These are phyloP conservation scores for Caenorhabditis zanzibari DNA, from an alignment of 2,888 invertebrate genomes.

Conservation along the genomic window DNA sequence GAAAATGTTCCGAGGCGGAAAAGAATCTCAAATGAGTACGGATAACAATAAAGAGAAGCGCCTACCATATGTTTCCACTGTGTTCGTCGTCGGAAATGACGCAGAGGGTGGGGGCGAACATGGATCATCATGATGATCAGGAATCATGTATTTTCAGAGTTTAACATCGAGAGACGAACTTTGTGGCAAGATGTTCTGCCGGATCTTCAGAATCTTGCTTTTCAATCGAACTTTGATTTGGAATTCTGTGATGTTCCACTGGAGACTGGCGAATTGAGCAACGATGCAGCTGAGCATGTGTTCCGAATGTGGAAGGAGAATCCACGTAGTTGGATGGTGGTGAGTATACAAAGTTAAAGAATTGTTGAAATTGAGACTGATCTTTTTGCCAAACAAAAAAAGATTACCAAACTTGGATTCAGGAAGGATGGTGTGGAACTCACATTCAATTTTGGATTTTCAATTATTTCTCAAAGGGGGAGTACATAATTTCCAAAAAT, in stretches of 20 bases:
- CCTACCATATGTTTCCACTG: conserved; percentile 43
- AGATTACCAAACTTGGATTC: too few species aligned
- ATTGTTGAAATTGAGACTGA: too few species aligned
- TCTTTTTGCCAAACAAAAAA: too few species aligned
- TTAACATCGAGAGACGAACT: conserved; percentile 76
- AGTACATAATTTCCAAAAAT: too few species aligned
- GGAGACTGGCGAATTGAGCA: conserved; percentile 67
- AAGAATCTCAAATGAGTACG: conserved; percentile 45
- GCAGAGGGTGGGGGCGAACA: conserved; percentile 42
- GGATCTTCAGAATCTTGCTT: conserved; percentile 83
- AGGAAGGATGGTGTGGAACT: too few species aligned
- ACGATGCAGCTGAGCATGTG: conserved; percentile 56
- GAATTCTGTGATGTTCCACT: conserved; percentile 73
- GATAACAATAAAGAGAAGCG: conserved; percentile 30
- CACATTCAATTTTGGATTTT: too few species aligned
- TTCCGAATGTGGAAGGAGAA: conserved; percentile 57
- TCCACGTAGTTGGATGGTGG: conserved; percentile 65
- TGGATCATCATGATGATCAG: conserved; percentile 1
- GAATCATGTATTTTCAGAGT: conserved; percentile 73
- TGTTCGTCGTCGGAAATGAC: conserved; percentile 59
- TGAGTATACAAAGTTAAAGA: too few species aligned
- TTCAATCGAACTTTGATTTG: conserved; percentile 83
- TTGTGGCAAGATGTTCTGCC: conserved; percentile 79
- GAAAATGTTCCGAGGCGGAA: conserved; percentile 56
- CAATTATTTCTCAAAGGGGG: too few species aligned